phyloP scores from a whole-genome alignment of 2,888 invertebrate species.

The Nomada fabriciana region DNA sequence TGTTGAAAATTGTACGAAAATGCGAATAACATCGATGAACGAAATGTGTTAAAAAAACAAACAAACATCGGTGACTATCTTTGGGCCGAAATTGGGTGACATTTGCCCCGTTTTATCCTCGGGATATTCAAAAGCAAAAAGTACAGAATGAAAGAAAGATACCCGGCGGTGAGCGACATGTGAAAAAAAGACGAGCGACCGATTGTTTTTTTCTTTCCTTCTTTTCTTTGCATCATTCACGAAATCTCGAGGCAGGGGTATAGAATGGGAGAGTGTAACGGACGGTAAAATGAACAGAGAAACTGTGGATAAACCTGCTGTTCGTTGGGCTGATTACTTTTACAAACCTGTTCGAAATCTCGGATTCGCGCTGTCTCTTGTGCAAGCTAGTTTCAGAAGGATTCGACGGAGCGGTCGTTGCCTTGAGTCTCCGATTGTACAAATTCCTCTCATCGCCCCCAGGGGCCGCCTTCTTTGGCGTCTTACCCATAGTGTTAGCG shows the following conservation, averaged over 20 bases:
- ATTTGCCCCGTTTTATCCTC: conserved; percentile 46
- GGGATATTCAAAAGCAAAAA: conserved; percentile 3
- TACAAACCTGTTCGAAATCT: conserved; percentile 80
- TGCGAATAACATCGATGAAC: not conserved
- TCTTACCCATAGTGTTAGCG: conserved; percentile 77
- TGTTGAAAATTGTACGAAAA: not conserved
- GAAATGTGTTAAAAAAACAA: not conserved
- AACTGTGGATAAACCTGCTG: conserved; percentile 54
- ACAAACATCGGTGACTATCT: conserved; percentile 22
- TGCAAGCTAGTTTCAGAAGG: conserved; percentile 73
- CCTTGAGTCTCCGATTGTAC: conserved; percentile 78
- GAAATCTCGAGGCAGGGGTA: not conserved
- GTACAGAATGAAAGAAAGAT: conserved; percentile 10
- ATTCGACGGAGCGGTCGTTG: conserved; percentile 75
- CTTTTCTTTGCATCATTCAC: not conserved
- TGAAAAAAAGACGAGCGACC: conserved; percentile 14
- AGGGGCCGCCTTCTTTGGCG: conserved; percentile 81
- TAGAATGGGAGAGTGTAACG: not conserved
- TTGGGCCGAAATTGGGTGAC: conserved; percentile 19
- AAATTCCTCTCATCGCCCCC: conserved; percentile 82
- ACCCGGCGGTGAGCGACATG: not conserved
- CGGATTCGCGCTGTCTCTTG: conserved; percentile 76
- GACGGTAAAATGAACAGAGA: conserved; percentile 18
- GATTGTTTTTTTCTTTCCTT: not conserved
- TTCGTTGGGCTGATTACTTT: conserved; percentile 63